These are phyloP conservation scores for Rhynchopsitta pachyrhyncha DNA, from an alignment of 2,113 vertebrate species.

Conservation along the genomic window DNA sequence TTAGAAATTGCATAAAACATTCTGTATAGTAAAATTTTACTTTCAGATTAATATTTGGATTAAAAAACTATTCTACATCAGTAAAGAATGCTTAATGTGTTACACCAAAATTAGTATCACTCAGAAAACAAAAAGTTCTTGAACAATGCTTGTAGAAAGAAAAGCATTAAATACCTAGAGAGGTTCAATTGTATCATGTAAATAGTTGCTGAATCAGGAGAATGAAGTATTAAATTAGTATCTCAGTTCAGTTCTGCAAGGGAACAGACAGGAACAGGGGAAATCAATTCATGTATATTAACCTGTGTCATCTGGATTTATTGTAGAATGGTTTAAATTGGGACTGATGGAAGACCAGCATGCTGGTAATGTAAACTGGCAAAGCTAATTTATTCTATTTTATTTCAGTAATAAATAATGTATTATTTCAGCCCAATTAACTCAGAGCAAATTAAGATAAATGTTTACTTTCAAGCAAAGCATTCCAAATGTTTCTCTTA, in stretches of 20 bases:
- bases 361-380: slow-evolving; percentile 20
- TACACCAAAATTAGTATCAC: background rate
- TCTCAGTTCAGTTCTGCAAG: slow-evolving; percentile 27
- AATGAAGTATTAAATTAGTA: slow-evolving; percentile 52
- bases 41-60: background rate
- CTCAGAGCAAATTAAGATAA: slow-evolving; percentile 55
- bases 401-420: slow-evolving; percentile 55
- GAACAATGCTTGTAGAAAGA: background rate
- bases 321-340: slow-evolving; percentile 41
- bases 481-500: slow-evolving; percentile 27
- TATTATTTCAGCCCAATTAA: slow-evolving; percentile 62
- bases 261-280: slow-evolving; percentile 4
- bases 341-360: slow-evolving; percentile 40
- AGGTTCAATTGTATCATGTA: slow-evolving; percentile 4
- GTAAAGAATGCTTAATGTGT: background rate
- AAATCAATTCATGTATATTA: slow-evolving; percentile 57
- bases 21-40: background rate
- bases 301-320: slow-evolving; percentile 34
- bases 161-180: background rate
- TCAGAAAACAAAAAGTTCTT: background rate
- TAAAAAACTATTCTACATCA: background rate
- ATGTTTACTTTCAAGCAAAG: slow-evolving; percentile 35
- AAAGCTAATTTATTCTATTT: slow-evolving; percentile 34
- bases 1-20: background rate
- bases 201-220: slow-evolving; percentile 45